Conservation (phyloP, 23 tunicate species). For the Aplidium turbinatum region DNA sequence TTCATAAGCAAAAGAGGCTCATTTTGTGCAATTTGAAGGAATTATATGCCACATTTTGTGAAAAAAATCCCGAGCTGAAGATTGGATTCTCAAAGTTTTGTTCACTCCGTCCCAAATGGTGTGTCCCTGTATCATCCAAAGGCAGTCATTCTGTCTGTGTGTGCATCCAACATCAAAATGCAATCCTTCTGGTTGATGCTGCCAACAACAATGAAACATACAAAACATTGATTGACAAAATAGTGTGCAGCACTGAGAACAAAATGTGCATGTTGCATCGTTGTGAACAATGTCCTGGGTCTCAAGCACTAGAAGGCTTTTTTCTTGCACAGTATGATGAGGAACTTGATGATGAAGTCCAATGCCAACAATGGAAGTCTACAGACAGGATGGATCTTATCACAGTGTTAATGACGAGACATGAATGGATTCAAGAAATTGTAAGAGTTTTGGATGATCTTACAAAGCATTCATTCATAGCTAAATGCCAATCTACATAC, state of each 20-base stretch:
- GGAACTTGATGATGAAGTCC: not conserved
- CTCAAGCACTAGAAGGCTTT: not conserved
- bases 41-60: slow-evolving; percentile 3
- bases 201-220: not conserved
- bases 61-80: slow-evolving; percentile 7
- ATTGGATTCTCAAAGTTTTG: slow-evolving; percentile 27
- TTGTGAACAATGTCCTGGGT: slow-evolving; percentile 12
- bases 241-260: slow-evolving; percentile 21
- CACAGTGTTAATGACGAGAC: not conserved
- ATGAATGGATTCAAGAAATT: slow-evolving; percentile 1
- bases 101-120: slow-evolving; percentile 20
- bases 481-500: slow-evolving; percentile 21
- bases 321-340: not conserved
- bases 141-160: slow-evolving; percentile 33
- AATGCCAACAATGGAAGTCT: slow-evolving; percentile 9
- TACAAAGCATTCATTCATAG: not conserved
- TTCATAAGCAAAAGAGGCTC: slow-evolving; percentile 5
- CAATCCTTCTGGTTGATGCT: slow-evolving; percentile 1
- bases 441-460: not conserved
- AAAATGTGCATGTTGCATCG: slow-evolving; percentile 20
- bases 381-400: not conserved
- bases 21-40: slow-evolving; percentile 16
- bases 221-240: not conserved
- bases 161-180: slow-evolving; percentile 13
- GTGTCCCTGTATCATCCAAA: not conserved